Evolutionary conservation across 1,140 invertebrate genomes (phyloP), one percentile per base, ranked within the genome.

Genomic region (Drosophila teissieri): DNA sequence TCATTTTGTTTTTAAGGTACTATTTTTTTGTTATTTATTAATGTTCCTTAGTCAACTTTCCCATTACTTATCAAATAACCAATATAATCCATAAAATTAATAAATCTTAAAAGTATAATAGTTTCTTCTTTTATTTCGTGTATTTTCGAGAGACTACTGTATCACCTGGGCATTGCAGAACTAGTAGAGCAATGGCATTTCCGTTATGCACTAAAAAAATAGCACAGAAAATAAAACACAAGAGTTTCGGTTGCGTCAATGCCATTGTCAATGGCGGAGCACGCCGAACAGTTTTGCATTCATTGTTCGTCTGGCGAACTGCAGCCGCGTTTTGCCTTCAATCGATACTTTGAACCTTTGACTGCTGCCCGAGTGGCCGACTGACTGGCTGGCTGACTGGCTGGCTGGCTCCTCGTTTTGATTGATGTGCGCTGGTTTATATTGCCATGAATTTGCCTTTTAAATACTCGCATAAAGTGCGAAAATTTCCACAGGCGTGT

Each of bases 261-360:
- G 67, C 65, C 67, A 70, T 56, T 70, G 67, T 69, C 67, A 70
- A 70, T 70, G 67, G 42, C 65, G 46, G 34, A 19, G 12, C n/a
- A 12, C 42, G 65, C 34, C 17, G 31, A 60, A 79, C 76, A 84
- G 80, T 83, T 83, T 84, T 64, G 39, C 36, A 83, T 55, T 80
- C 80, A 80, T 52, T 84, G 70, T 55, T 39, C 61, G 57, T 73
- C 67, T 79, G 60, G 52, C 56, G 48, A 37, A 51, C 37, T 65
- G 52, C 65, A 84, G 48, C 75, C n/a, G 70, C 80, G 67, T 49
- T 44, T 82, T 42, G 55, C 83, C 83, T 79, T 88, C 83, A 67
- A 77, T 75, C 70, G 51, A 89, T 73, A 53, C 83, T 79, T 73
- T 86, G 69, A 88, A 79, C 83, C 69, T 55, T 65, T 88, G 65